Percentiles rank a stretch among this genome's conserved stretches.
Evolutionary conservation across 2,113 vertebrate genomes (phyloP).

Genomic region (Rhinichthys klamathensis): DNA sequence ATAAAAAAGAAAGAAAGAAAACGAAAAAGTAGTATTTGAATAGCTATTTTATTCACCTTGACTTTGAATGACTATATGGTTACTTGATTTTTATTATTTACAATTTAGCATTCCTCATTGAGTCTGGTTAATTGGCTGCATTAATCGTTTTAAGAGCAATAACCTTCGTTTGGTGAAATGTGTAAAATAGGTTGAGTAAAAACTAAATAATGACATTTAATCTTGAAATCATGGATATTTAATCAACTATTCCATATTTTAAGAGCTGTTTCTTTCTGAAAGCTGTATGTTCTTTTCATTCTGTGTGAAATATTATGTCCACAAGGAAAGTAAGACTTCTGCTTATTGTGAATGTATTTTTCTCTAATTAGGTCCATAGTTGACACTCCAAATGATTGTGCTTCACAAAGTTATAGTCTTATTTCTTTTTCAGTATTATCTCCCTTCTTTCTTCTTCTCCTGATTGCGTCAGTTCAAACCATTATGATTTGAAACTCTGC

Average conservation of each 20-base stretch:
- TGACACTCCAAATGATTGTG: conserved; percentile 9
- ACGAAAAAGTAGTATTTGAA: background rate
- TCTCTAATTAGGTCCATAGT: background rate
- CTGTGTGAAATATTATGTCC: background rate
- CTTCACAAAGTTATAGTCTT: background rate
- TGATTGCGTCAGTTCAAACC: conserved; percentile 7
- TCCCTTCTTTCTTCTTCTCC: background rate
- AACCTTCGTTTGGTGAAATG: background rate
- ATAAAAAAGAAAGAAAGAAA: too few relatives aligned
- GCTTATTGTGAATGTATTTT: background rate
- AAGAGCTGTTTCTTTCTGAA: background rate
- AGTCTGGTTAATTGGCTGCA: background rate
- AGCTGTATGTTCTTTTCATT: conserved; percentile 1
- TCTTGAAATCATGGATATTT: conserved; percentile 10
- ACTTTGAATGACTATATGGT: background rate
- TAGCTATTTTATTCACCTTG: background rate
- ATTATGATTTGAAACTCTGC: conserved; percentile 1
- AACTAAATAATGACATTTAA: background rate
- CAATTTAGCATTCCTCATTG: background rate
- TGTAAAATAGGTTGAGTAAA: background rate
- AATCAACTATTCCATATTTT: background rate
- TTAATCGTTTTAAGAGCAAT: background rate
- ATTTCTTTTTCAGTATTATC: conserved; percentile 1
- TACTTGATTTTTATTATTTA: background rate
- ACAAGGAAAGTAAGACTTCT: background rate